Conservation (phyloP, 2,797 vertebrate genomes). For the Rachycentron canadum region DNA sequence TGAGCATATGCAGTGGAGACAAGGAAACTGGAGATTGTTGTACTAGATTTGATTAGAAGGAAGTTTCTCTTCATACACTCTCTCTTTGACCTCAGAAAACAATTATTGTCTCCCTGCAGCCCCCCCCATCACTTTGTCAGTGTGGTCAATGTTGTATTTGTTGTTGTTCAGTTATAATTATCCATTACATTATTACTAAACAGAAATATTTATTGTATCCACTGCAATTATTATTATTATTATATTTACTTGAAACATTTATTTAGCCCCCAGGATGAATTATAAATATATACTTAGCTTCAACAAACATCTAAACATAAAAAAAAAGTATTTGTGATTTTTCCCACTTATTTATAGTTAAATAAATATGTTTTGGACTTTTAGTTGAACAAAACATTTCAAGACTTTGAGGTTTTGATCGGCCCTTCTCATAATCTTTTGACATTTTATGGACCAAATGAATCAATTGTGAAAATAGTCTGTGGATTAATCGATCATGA, state of each 20-base stretch:
- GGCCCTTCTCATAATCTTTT: not conserved
- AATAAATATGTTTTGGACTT: not conserved
- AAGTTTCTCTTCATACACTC: conserved; percentile 73
- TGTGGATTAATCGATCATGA: not conserved
- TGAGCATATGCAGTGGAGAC: conserved; percentile 54
- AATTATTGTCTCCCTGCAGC: conserved; percentile 62
- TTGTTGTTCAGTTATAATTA: conserved; percentile 26
- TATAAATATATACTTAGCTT: not conserved
- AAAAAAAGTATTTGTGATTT: too few species aligned
- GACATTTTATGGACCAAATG: not conserved
- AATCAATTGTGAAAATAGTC: not conserved
- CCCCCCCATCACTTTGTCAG: conserved; percentile 58
- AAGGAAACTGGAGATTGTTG: conserved; percentile 72
- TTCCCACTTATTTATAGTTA: not conserved
- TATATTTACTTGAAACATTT: not conserved
- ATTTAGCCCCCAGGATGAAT: not conserved
- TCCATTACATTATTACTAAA: conserved; percentile 9
- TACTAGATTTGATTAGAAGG: conserved; percentile 75
- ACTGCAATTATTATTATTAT: not conserved
- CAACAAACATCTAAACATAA: too few species aligned
- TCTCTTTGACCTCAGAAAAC: conserved; percentile 77
- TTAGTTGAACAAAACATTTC: not conserved
- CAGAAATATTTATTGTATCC: not conserved
- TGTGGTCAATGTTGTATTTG: conserved; percentile 19
- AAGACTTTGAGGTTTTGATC: not conserved